Percentiles rank a stretch among this genome's conserved stretches.
Conservation (phyloP, 2,797 vertebrate species). For the Clarias pachynema region DNA sequence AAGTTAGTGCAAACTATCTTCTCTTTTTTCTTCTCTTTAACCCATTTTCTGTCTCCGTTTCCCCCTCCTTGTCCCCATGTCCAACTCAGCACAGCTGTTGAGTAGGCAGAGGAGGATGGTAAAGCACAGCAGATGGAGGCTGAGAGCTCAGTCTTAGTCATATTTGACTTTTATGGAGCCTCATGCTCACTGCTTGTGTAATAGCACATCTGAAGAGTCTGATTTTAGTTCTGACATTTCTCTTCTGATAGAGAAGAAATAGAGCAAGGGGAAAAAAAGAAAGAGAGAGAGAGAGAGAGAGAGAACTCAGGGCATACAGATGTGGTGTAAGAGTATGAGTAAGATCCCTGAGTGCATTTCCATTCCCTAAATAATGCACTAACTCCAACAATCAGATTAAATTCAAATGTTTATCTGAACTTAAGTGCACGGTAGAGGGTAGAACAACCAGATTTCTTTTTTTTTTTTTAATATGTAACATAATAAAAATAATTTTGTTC, state of each 20-base stretch:
- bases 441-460: neutral
- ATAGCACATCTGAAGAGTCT: slow-evolving; percentile 51
- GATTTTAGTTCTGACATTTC: slow-evolving; percentile 44
- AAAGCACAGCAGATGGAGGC: slow-evolving; percentile 54
- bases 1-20: slow-evolving; percentile 24
- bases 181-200: slow-evolving; percentile 52
- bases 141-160: slow-evolving; percentile 59
- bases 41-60: slow-evolving; percentile 24
- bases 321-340: slow-evolving; percentile 19
- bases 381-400: neutral
- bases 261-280: slow-evolving; percentile 3
- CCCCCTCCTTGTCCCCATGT: slow-evolving; percentile 9
- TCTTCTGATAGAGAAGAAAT: slow-evolving; percentile 18
- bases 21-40: slow-evolving; percentile 33
- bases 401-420: neutral
- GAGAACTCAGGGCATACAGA: slow-evolving; percentile 26
- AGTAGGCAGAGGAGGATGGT: slow-evolving; percentile 55
- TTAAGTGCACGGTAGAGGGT: too few species aligned
- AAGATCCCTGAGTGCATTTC: neutral
- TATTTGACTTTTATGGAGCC: slow-evolving; percentile 57
- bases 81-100: slow-evolving; percentile 57
- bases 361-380: slow-evolving; percentile 33
- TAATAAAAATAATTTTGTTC: neutral
- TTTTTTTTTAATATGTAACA: neutral
- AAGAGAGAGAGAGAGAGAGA: neutral